Percentiles rank a stretch among this genome's conserved stretches.
phyloP scores from a whole-genome alignment of 2,888 invertebrate species.

The Drosophila greeni region DNA sequence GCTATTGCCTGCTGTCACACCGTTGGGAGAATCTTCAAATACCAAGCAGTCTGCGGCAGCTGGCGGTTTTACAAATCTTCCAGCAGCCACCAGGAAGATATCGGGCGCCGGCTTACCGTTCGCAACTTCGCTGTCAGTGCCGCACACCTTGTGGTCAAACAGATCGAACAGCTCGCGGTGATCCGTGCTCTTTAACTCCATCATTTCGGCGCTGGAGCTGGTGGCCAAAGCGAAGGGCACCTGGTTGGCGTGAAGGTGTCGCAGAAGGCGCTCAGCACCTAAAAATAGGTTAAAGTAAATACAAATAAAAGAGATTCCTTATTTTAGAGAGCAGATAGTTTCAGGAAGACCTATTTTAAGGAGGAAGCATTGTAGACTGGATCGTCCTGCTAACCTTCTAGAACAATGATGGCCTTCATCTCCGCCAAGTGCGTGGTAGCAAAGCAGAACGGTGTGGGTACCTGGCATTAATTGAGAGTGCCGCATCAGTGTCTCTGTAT shows the following conservation, averaged over 20 bases:
- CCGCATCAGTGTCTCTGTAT: conserved; percentile 81
- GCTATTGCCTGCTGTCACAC: conserved; percentile 86
- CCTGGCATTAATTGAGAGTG: conserved; percentile 85
- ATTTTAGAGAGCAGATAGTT: background rate
- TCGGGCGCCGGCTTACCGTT: conserved; percentile 94
- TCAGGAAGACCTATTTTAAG: background rate
- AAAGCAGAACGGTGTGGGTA: conserved; percentile 72
- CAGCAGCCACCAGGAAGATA: conserved; percentile 88
- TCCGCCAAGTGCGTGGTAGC: background rate
- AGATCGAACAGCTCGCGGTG: conserved; percentile 84
- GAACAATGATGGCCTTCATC: conserved; percentile 25
- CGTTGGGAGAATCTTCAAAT: conserved; percentile 95
- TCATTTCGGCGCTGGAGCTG: conserved; percentile 87
- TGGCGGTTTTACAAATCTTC: conserved; percentile 85
- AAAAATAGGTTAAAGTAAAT: conserved; percentile 66
- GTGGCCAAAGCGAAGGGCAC: conserved; percentile 94
- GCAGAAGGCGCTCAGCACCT: conserved; percentile 89
- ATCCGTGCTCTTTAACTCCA: conserved; percentile 83
- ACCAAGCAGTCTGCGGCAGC: conserved; percentile 84
- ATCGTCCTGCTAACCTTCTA: conserved; percentile 83
- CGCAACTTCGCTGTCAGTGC: conserved; percentile 90
- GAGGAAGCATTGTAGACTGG: conserved; percentile 7
- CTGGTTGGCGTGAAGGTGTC: conserved; percentile 85
- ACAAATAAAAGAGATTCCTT: background rate
- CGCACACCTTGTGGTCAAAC: conserved; percentile 89